Evolutionary conservation across 2,113 vertebrate genomes (phyloP).

Genomic region (Sciurus niger): DNA sequence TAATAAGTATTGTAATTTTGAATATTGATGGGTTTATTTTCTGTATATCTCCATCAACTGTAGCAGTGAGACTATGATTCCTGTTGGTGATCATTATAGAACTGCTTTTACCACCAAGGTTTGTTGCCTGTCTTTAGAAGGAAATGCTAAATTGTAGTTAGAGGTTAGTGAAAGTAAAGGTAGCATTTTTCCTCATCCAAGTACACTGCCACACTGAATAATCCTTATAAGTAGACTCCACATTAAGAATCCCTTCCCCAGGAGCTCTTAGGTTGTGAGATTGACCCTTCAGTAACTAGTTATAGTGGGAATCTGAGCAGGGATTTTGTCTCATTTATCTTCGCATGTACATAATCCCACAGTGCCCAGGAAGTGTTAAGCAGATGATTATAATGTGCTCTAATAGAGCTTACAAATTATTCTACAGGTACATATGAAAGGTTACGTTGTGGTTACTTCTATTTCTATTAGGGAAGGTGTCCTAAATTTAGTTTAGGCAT

Average conservation of each 20-base stretch:
- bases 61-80: conserved; percentile 9
- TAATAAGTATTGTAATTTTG: conserved; percentile 54
- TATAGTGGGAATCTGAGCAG: neutral
- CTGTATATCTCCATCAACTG: neutral
- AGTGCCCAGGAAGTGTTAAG: neutral
- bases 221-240: neutral
- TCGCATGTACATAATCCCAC: conserved; percentile 50
- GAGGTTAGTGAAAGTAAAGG: conserved; percentile 13
- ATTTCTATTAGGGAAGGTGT: conserved; percentile 31
- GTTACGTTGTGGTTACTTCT: neutral
- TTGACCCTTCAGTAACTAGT: neutral
- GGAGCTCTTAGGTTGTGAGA: conserved; percentile 15
- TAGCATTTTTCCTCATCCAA: neutral
- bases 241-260: neutral
- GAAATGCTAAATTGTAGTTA: conserved; percentile 10
- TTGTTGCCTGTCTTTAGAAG: neutral
- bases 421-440: neutral
- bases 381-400: conserved; percentile 15
- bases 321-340: neutral
- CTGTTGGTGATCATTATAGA: neutral
- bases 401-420: conserved; percentile 5
- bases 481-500: neutral
- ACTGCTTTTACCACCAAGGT: neutral
- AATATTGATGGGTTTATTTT: conserved; percentile 49
- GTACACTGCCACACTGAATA: neutral